A percentile compares a stretch with the other conserved stretches of the same genome.
phyloP scores from a whole-genome alignment of 1,140 invertebrate species.

The Trinorchestia longiramus region DNA sequence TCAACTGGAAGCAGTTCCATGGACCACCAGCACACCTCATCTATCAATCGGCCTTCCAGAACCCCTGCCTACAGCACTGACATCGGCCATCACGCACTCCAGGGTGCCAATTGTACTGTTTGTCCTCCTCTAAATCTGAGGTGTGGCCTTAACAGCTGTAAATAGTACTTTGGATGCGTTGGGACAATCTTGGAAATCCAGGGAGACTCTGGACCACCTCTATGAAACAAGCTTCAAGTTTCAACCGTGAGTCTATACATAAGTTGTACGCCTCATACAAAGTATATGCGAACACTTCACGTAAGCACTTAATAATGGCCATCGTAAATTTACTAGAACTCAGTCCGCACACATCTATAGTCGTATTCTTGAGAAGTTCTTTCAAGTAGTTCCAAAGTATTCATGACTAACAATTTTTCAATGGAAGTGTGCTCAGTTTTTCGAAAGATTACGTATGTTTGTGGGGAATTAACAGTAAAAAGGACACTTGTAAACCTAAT shows the following conservation, averaged over 20 bases:
- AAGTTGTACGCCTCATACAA: neutral
- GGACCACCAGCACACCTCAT: constrained; percentile 53
- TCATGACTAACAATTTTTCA: neutral
- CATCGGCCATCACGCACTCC: constrained; percentile 52
- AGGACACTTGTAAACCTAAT: neutral
- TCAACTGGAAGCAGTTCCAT: constrained; percentile 21
- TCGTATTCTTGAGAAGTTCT: neutral
- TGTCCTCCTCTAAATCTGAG: constrained; percentile 52
- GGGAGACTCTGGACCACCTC: constrained; percentile 11
- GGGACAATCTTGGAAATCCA: constrained; percentile 28
- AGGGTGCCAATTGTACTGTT: constrained; percentile 53
- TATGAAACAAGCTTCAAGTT: constrained; percentile 23
- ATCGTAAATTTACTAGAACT: neutral
- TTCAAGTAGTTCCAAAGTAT: neutral
- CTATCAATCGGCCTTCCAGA: constrained; percentile 37
- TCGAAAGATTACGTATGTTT: neutral
- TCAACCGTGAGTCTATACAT: neutral
- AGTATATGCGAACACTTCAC: neutral
- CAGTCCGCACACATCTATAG: neutral
- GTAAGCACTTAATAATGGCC: neutral
- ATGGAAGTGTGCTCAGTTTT: neutral
- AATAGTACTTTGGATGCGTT: constrained; percentile 46
- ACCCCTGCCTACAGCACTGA: constrained; percentile 45
- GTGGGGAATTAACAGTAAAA: neutral
- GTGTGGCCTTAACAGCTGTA: constrained; percentile 52